Conservation (phyloP, 2,888 invertebrate genomes). For the Alentia gelatinosa region DNA sequence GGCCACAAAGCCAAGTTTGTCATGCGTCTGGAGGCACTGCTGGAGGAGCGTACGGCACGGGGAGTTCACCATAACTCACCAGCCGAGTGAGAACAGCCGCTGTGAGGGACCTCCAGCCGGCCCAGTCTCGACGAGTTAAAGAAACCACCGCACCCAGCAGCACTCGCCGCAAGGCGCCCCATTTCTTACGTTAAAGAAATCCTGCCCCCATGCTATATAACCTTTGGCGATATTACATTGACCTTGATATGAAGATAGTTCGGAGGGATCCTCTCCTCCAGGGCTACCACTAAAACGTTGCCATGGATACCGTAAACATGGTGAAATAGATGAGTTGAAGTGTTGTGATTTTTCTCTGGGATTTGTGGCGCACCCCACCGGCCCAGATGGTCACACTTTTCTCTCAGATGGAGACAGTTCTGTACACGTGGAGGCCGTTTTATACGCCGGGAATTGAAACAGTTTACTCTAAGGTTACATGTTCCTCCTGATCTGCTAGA, state of each 20-base stretch:
- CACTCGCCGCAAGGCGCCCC: no score
- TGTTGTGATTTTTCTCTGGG: not conserved
- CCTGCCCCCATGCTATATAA: not conserved
- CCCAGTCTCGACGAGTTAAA: no score
- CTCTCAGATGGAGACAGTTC: not conserved
- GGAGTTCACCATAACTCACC: no score
- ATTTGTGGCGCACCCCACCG: not conserved
- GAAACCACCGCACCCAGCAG: no score
- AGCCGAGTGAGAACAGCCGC: no score
- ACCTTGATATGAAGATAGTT: slow-evolving; percentile 1
- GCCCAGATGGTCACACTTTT: not conserved
- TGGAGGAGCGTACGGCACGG: no score
- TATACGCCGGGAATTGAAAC: not conserved
- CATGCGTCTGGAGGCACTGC: no score
- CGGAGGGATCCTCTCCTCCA: not conserved
- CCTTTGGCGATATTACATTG: slow-evolving; percentile 1
- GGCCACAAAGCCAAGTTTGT: not conserved
- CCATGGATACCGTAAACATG: not conserved
- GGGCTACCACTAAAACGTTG: not conserved
- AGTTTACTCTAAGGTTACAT: not conserved
- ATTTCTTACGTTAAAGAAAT: no score
- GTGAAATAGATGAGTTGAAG: not conserved
- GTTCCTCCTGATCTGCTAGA: not conserved
- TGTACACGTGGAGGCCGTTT: not conserved
- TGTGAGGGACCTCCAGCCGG: no score